phyloP scores from a whole-genome alignment of 1,140 invertebrate species.

The Drosophila elegans region DNA sequence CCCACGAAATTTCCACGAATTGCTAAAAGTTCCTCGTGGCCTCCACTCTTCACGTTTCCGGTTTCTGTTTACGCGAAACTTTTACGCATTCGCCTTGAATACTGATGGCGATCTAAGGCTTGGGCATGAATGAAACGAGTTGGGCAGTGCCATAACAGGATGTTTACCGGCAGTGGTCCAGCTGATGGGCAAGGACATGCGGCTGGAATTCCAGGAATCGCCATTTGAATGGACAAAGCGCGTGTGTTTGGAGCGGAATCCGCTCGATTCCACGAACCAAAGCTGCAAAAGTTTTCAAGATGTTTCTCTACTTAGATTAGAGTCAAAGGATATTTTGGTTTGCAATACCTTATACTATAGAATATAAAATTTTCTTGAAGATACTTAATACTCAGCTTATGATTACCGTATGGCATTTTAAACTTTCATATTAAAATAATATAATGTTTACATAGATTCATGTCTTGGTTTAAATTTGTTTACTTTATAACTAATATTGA shows the following conservation, averaged over 20 bases:
- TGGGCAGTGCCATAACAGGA: constrained; percentile 63
- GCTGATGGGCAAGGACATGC: constrained; percentile 62
- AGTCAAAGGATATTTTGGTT: background rate
- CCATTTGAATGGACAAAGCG: constrained; percentile 38
- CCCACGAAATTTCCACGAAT: constrained; percentile 73
- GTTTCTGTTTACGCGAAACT: constrained; percentile 75
- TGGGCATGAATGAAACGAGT: constrained; percentile 63
- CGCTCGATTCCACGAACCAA: constrained; percentile 53
- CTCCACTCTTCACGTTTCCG: constrained; percentile 46
- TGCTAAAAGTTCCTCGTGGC: constrained; percentile 20
- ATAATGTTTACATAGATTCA: no score
- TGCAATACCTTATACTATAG: no score
- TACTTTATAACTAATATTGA: no score
- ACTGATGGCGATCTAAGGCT: constrained; percentile 19
- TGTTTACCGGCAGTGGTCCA: constrained; percentile 52
- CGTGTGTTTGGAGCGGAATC: constrained; percentile 1
- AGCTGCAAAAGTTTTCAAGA: constrained; percentile 44
- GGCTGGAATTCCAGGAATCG: constrained; percentile 60
- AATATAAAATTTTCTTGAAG: no score
- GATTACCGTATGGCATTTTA: no score
- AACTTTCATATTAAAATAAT: no score
- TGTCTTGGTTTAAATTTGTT: no score
- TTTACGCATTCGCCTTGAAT: constrained; percentile 62
- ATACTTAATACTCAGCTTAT: no score
- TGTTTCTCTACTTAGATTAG: constrained; percentile 5